Evolutionary conservation across 2,797 vertebrate species (phyloP), one percentile per base, ranked within the genome.

Genomic region (Mareca penelope): DNA sequence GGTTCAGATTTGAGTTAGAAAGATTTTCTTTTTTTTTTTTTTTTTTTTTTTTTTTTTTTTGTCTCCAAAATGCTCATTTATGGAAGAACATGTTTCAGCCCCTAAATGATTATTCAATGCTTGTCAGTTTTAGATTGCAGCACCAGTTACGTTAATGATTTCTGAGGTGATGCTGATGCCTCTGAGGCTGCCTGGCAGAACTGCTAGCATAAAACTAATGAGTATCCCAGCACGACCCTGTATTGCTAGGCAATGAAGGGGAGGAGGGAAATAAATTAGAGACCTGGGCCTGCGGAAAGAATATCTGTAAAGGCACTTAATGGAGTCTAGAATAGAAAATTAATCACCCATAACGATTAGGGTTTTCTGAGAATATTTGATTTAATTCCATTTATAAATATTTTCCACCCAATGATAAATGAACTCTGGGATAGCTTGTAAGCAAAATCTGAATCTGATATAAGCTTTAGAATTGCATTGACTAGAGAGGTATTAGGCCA

Each of bases 81-180:
- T 97, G 94, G 90, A 95, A 89, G 90, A 96, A 53, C 70, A 82
- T 93, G 91, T 96, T 97, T 97, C 88, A 76, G 55, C 40, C 87
- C 87, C 95, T 96, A 93, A 98, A 93, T 95, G 96, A 98, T 97
- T 96, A 85, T 94, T 95, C 92, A 88, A 29, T 91, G 95, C 96
- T 96, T 97, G 98, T 98, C 98, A 98, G 98, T 98, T 98, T 98
- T 97, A 98, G 98, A 98, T 97, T 98, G 97, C 93, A 86, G 95
- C 68, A 56, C 97, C 95, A 91, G 97, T 91, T 97, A 95, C 19
- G 6, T 98, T 98, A 98, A 98, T 98, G 98, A 97, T 98, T 98
- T 98, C 97, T 96, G 96, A 98, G 98, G 98, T 98, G 98, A 98
- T 85, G 88, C 96, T 96, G 97, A 98, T 98, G 97, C 96, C 98